These are phyloP conservation scores for Apogon talboti DNA, from an alignment of 2,797 vertebrate genomes.

Conservation along the genomic window DNA sequence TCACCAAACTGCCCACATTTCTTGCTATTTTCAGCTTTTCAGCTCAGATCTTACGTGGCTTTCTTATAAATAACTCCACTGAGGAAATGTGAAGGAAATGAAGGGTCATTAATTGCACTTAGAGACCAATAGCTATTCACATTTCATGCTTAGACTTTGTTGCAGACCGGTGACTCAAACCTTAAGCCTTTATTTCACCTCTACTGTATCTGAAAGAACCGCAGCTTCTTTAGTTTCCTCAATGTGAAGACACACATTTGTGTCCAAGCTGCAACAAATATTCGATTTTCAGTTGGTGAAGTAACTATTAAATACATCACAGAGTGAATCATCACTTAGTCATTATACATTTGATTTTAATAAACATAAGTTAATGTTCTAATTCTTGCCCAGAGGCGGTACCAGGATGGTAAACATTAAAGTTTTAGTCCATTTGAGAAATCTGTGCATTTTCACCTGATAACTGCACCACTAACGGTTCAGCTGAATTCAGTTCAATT, in stretches of 20 bases:
- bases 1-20: neutral
- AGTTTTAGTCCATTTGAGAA: too few species aligned
- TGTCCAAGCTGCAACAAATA: too few species aligned
- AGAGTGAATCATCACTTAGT: too few species aligned
- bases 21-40: neutral
- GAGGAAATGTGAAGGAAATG: slow-evolving; percentile 12
- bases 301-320: too few species aligned
- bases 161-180: neutral
- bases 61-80: slow-evolving; percentile 8
- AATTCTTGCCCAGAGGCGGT: too few species aligned
- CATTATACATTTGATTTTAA: too few species aligned
- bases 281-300: too few species aligned
- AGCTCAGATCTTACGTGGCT: neutral
- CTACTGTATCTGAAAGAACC: neutral
- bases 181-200: neutral
- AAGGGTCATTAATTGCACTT: slow-evolving; percentile 22
- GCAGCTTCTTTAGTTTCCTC: neutral
- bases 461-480: too few species aligned
- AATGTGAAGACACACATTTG: neutral
- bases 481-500: too few species aligned
- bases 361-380: too few species aligned
- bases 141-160: neutral
- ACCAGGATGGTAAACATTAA: too few species aligned
- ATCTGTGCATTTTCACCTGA: too few species aligned
- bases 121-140: slow-evolving; percentile 9